Evolutionary conservation across 2,888 invertebrate genomes (phyloP).

Genomic region (Nemotelus nigrinus): DNA sequence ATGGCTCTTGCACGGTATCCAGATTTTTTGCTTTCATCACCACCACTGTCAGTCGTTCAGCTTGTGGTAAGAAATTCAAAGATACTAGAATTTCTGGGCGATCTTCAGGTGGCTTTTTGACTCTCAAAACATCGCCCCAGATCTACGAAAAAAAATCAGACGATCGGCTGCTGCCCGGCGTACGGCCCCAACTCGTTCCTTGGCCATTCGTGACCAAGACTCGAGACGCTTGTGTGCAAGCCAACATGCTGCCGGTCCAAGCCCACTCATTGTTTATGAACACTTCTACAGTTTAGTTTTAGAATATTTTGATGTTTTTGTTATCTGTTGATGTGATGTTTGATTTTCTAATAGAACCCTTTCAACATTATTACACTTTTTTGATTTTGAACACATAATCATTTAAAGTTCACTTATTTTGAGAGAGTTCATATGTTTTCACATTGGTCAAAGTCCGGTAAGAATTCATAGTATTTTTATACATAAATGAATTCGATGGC

Average conservation of each 20-base stretch:
- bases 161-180: conserved; percentile 62
- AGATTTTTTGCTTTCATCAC: conserved; percentile 87
- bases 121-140: conserved; percentile 87
- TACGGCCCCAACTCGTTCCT: conserved; percentile 69
- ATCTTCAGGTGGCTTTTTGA: conserved; percentile 83
- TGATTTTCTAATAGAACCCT: too few relatives aligned
- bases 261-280: conserved; percentile 69
- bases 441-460: too few relatives aligned
- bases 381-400: too few relatives aligned
- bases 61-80: conserved; percentile 87
- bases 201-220: conserved; percentile 80
- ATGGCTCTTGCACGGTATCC: conserved; percentile 82
- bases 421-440: too few relatives aligned
- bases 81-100: conserved; percentile 85
- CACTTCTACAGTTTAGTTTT: conserved; percentile 13
- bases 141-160: conserved; percentile 70
- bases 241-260: conserved; percentile 81
- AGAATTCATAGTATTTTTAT: too few relatives aligned
- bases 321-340: neutral
- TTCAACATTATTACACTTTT: too few relatives aligned
- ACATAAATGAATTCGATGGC: too few relatives aligned
- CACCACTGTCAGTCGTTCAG: conserved; percentile 84
- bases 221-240: conserved; percentile 80
- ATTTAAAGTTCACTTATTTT: too few relatives aligned
- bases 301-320: neutral